These are phyloP conservation scores for Labeo catla DNA, from an alignment of 2,113 vertebrate genomes.

Conservation along the genomic window DNA sequence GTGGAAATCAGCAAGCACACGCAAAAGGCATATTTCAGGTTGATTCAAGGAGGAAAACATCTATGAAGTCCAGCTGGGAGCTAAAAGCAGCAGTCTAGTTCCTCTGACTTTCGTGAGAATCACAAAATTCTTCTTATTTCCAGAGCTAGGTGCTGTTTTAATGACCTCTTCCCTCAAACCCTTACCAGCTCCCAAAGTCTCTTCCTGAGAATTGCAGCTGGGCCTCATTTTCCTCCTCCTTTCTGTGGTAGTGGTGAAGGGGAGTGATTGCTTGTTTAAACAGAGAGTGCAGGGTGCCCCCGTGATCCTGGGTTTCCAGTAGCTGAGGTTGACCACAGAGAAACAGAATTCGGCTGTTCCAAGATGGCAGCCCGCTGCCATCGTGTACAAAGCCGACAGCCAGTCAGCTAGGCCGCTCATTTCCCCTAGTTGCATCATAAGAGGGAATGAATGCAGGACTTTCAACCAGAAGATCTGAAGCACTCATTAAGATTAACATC, in stretches of 20 bases:
- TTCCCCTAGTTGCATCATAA: constrained; percentile 33
- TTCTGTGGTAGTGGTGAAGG: constrained; percentile 70
- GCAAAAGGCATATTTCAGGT: not conserved
- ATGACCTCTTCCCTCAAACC: constrained; percentile 66
- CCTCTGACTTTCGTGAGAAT: not conserved
- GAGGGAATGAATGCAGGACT: not conserved
- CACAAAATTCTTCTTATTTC: constrained; percentile 29
- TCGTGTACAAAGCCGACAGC: constrained; percentile 47
- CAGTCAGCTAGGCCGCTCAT: constrained; percentile 55
- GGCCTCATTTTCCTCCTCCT: constrained; percentile 61
- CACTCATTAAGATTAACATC: not conserved
- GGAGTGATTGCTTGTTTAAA: constrained; percentile 78
- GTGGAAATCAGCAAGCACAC: not conserved
- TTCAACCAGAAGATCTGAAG: constrained; percentile 2
- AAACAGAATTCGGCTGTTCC: constrained; percentile 75
- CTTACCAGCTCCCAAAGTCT: constrained; percentile 64
- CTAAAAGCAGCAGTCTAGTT: not conserved
- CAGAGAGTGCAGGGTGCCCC: constrained; percentile 71
- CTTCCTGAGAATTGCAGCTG: constrained; percentile 72
- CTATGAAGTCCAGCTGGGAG: constrained; percentile 5
- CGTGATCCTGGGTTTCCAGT: constrained; percentile 67
- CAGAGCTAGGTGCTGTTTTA: constrained; percentile 65
- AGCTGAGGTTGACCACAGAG: constrained; percentile 71
- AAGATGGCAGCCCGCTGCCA: constrained; percentile 58
- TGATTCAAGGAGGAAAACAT: not conserved